These are phyloP conservation scores for Brassicogethes aeneus DNA, from an alignment of 2,888 invertebrate species.

Conservation along the genomic window DNA sequence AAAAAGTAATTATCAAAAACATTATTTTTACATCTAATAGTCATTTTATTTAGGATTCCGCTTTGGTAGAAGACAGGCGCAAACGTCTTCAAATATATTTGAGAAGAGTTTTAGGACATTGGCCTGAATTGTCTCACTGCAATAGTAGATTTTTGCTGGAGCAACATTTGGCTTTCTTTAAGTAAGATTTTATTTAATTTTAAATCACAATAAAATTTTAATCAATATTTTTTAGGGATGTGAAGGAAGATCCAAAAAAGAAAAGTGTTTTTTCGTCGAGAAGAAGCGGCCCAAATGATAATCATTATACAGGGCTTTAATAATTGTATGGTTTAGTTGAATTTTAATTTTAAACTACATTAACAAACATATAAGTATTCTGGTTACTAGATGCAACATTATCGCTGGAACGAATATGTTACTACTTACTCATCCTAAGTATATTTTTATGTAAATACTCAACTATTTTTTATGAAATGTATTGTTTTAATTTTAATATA, in stretches of 20 bases:
- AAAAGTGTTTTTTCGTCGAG: conserved; percentile 28
- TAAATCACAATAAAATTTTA: neutral
- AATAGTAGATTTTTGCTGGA: conserved; percentile 71
- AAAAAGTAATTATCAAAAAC: no score
- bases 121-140: conserved; percentile 68
- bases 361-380: no score
- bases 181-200: conserved; percentile 45
- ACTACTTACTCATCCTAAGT: no score
- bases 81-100: conserved; percentile 80
- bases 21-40: neutral
- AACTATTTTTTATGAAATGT: no score
- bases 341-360: no score
- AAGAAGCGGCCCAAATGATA: conserved; percentile 27
- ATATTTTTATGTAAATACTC: no score
- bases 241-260: conserved; percentile 18
- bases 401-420: no score
- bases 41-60: conserved; percentile 51
- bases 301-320: conserved; percentile 38
- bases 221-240: conserved; percentile 27
- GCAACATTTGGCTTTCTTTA: conserved; percentile 79
- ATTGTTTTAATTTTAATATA: no score
- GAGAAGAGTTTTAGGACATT: conserved; percentile 69
- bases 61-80: conserved; percentile 81
- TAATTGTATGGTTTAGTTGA: conserved; percentile 3
- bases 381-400: no score